phyloP scores from a whole-genome alignment of 1,140 invertebrate species.

The Elymnias hypermnestra region DNA sequence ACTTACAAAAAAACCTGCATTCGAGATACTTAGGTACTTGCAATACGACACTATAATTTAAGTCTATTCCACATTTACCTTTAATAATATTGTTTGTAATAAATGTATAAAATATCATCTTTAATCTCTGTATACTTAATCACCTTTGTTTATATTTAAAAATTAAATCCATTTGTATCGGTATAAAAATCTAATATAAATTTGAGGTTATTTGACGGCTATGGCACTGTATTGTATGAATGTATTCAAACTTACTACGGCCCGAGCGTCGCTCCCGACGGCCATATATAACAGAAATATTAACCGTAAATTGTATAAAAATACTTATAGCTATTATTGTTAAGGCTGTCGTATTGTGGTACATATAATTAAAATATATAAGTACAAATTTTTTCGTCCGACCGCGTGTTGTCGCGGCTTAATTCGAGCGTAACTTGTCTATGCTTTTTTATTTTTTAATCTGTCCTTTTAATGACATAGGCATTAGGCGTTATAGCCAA shows the following conservation, averaged over 20 bases:
- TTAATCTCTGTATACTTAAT: conserved; percentile 76
- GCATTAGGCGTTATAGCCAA: no score
- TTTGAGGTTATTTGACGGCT: conserved; percentile 70
- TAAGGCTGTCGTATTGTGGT: conserved; percentile 65
- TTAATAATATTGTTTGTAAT: conserved; percentile 75
- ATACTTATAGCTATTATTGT: conserved; percentile 74
- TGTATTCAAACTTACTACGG: conserved; percentile 71
- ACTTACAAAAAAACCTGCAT: conserved; percentile 41
- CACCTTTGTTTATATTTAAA: conserved; percentile 75
- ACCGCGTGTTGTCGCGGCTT: conserved; percentile 17
- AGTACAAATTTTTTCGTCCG: conserved; percentile 30
- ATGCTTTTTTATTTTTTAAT: no score
- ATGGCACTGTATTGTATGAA: conserved; percentile 68
- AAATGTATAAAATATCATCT: conserved; percentile 76
- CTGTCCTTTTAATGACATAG: no score
- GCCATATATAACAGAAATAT: conserved; percentile 36
- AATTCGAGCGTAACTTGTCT: conserved; percentile 13
- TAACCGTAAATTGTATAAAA: conserved; percentile 65
- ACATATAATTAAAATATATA: conserved; percentile 50
- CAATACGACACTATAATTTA: conserved; percentile 63
- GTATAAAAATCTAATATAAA: conserved; percentile 76
- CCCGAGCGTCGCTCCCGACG: conserved; percentile 42
- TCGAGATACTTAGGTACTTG: conserved; percentile 48
- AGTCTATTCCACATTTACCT: conserved; percentile 70
- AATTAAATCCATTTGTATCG: conserved; percentile 76